Conservation (phyloP, 2,113 vertebrate species). For the Gorsachius goisagi region DNA sequence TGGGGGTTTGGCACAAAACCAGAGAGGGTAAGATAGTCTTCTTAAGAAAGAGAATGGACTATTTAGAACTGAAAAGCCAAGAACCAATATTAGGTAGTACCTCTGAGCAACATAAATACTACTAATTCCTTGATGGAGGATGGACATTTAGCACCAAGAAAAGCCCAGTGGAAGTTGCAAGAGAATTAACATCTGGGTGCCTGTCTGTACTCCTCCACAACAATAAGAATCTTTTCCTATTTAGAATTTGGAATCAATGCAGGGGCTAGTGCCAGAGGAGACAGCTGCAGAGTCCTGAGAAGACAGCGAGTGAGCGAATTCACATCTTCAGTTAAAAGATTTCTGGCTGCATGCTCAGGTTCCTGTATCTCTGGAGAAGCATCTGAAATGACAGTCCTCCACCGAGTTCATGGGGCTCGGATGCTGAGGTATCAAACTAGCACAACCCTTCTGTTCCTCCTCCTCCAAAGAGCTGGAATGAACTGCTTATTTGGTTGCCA, state of each 20-base stretch:
- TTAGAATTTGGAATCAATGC: conserved; percentile 44
- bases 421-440: background rate
- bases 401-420: background rate
- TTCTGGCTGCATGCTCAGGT: conserved; percentile 39
- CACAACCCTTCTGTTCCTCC: background rate
- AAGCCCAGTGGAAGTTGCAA: background rate
- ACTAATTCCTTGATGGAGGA: background rate
- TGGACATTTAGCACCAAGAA: background rate
- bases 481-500: background rate
- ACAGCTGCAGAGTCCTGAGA: conserved; percentile 59
- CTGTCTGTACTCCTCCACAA: background rate
- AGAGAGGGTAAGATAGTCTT: background rate
- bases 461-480: background rate
- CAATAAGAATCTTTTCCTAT: conserved; percentile 23
- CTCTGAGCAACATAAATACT: background rate
- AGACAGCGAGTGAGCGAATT: background rate
- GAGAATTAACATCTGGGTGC: conserved; percentile 40
- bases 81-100: background rate
- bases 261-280: conserved; percentile 33
- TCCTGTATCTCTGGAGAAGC: conserved; percentile 36
- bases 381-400: conserved; percentile 42
- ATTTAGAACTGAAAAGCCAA: background rate
- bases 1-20: background rate
- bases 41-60: background rate
- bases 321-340: conserved; percentile 18